Conservation (phyloP, 2,113 vertebrate genomes). For the Chaetodon trifascialis region DNA sequence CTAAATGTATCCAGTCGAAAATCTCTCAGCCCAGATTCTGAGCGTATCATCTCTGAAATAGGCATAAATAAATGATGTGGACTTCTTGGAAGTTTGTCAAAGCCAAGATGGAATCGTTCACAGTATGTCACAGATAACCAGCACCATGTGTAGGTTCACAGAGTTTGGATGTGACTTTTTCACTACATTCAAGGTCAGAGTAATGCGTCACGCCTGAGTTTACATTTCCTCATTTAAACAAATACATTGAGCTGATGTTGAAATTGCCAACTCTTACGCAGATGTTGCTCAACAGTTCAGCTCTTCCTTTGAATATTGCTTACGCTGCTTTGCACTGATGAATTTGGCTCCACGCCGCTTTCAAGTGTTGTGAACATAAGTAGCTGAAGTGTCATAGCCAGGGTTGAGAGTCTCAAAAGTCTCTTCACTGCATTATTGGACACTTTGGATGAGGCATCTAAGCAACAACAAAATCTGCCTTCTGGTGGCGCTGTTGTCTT, state of each 20-base stretch:
- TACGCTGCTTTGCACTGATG: not conserved
- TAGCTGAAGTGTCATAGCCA: not conserved
- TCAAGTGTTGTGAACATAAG: not conserved
- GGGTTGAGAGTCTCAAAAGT: not conserved
- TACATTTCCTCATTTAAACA: slow-evolving; percentile 29
- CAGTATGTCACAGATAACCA: slow-evolving; percentile 23
- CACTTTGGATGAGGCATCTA: not conserved
- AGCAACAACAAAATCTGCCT: not conserved
- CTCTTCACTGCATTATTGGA: not conserved
- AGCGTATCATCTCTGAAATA: not conserved
- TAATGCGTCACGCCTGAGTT: not conserved
- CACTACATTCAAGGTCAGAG: not conserved
- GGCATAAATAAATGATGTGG: not conserved
- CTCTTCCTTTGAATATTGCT: not conserved
- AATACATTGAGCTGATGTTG: not conserved
- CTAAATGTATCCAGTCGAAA: not conserved
- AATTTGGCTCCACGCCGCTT: not conserved
- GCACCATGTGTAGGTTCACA: slow-evolving; percentile 38
- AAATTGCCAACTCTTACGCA: not conserved
- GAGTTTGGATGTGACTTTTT: slow-evolving; percentile 2
- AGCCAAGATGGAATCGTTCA: not conserved
- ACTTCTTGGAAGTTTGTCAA: slow-evolving; percentile 5
- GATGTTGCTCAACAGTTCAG: not conserved
- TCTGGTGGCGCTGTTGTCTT: slow-evolving; percentile 3
- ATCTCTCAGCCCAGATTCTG: not conserved